Percentiles rank a stretch among this genome's conserved stretches.
phyloP scores from a whole-genome alignment of 1,140 invertebrate species.

The Euwallacea similis region DNA sequence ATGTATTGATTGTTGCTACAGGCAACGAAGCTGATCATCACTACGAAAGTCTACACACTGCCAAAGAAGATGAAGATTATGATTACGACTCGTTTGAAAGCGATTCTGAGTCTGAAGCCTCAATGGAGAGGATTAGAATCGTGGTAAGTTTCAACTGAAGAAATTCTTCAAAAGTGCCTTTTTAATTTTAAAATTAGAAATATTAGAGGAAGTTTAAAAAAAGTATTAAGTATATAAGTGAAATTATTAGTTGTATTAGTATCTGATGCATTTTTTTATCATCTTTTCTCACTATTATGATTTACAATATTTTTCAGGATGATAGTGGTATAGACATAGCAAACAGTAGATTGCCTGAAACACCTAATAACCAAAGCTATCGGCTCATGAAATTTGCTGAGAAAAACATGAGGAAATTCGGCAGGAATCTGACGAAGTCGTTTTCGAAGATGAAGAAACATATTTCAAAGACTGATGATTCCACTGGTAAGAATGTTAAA shows the following conservation, averaged over 20 bases:
- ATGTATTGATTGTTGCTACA: slow-evolving; percentile 4
- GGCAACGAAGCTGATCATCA: slow-evolving; percentile 30
- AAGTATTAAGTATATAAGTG: neutral
- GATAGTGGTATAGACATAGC: slow-evolving; percentile 55
- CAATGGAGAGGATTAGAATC: slow-evolving; percentile 13
- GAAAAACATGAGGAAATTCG: slow-evolving; percentile 49
- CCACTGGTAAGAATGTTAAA: slow-evolving; percentile 1
- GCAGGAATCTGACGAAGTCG: slow-evolving; percentile 50
- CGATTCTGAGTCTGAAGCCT: slow-evolving; percentile 58
- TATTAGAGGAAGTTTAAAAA: neutral
- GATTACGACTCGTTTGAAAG: slow-evolving; percentile 68
- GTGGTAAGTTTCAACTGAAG: slow-evolving; percentile 17
- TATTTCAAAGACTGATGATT: slow-evolving; percentile 47
- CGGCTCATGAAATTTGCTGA: slow-evolving; percentile 55
- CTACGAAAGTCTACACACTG: slow-evolving; percentile 28
- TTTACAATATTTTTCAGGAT: slow-evolving; percentile 46
- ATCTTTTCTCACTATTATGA: neutral
- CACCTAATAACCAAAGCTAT: slow-evolving; percentile 59
- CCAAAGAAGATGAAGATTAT: slow-evolving; percentile 51
- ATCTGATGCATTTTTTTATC: neutral
- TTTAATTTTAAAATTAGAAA: neutral
- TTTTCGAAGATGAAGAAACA: slow-evolving; percentile 49
- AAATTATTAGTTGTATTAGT: too few relatives aligned
- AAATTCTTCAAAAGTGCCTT: too few relatives aligned
- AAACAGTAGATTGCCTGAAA: slow-evolving; percentile 61